phyloP scores from a whole-genome alignment of 2,888 invertebrate species.

The Gortyna flavago region DNA sequence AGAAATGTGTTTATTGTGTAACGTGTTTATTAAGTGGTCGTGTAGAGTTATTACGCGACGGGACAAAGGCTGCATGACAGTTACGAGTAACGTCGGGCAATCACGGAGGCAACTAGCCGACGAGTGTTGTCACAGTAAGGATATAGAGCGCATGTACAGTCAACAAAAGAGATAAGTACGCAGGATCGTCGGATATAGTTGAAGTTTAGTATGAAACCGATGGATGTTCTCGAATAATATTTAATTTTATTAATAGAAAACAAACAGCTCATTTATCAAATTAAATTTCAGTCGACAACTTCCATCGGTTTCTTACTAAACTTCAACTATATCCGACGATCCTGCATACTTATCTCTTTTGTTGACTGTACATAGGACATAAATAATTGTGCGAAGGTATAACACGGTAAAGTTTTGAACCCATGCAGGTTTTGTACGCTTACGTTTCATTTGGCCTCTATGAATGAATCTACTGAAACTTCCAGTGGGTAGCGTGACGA shows the following conservation, averaged over 20 bases:
- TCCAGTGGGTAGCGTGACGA: not conserved
- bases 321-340: no score
- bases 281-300: no score
- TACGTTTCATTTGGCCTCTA: not conserved
- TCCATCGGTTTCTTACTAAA: no score
- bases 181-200: no score
- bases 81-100: not conserved
- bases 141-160: no score
- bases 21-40: not conserved
- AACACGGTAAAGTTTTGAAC: not conserved
- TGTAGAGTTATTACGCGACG: not conserved
- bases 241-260: no score
- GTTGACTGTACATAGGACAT: no score
- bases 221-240: no score
- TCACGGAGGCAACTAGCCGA: not conserved
- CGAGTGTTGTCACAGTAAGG: not conserved
- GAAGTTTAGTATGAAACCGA: no score
- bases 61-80: not conserved
- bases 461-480: conserved; percentile 12
- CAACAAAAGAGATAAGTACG: no score
- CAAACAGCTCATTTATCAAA: no score
- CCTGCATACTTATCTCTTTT: no score
- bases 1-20: not conserved
- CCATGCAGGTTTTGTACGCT: not conserved
- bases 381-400: not conserved